Evolutionary conservation across 2,888 invertebrate species (phyloP).

Genomic region (Encarsia formosa): DNA sequence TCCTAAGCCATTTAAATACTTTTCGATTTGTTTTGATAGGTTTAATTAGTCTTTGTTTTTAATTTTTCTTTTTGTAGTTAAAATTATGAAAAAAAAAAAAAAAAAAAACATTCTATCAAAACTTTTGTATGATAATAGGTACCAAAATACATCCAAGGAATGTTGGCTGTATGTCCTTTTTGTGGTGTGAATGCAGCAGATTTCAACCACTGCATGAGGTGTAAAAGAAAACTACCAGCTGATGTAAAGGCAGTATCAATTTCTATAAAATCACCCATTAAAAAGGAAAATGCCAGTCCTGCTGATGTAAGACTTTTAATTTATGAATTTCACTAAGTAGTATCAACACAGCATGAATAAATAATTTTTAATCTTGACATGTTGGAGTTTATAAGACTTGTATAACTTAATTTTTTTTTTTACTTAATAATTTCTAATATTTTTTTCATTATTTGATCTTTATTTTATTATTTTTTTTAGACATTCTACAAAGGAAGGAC

Average conservation of each 20-base stretch:
- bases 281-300: conserved; percentile 30
- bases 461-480: conserved; percentile 31
- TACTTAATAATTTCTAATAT: no score
- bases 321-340: conserved; percentile 1
- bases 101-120: background rate
- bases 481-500: conserved; percentile 43
- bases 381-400: no score
- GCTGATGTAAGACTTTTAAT: conserved; percentile 29
- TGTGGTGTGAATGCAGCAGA: conserved; percentile 78
- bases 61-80: no score
- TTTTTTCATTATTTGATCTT: background rate
- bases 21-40: no score
- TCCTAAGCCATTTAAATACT: no score
- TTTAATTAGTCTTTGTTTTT: no score
- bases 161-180: conserved; percentile 71
- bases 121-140: conserved; percentile 15
- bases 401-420: no score
- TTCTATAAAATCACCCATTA: conserved; percentile 21
- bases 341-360: no score
- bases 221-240: conserved; percentile 67
- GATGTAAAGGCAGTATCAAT: conserved; percentile 61
- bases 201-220: conserved; percentile 73
- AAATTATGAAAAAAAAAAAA: no score
- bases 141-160: conserved; percentile 54
- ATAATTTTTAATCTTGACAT: no score